Evolutionary conservation across 2,797 vertebrate species (phyloP), one percentile per base, ranked within the genome.

Genomic region (Helarctos malayanus): DNA sequence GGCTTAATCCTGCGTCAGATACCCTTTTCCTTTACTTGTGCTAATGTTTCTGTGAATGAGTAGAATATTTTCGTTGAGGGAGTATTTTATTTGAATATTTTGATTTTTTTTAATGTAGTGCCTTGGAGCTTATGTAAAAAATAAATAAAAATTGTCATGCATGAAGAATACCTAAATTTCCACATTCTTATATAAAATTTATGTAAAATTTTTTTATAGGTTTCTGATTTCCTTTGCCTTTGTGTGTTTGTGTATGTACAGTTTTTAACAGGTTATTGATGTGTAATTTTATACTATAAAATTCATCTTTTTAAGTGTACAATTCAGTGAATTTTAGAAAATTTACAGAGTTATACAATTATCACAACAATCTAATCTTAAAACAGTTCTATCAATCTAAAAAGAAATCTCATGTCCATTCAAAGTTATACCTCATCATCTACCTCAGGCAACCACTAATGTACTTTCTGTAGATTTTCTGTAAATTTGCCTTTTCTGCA

Each of bases 31-130:
- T 86, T 85, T 97, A 71, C 71, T 89, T 80, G 35, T 79, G 52
- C 11, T 73, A 79, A 61, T 52, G 38, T 88, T 91, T 97, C 85
- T 84, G 52, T 93, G 83, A 97, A 89, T 95, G 86, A 93, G 8
- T 75, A 49, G 14, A 47, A 49, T 75, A 45, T 75, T 68, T 29
- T 75, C 45, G 9, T 89, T 89, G 32, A 91, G 25, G 68, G 25
- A 84, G 8, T 49, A 83, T 91, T 68, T 85, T 69, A 57, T 92
- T 49, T 93, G 52, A 57, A 12, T 84, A 49, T 76, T 76, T 82
- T 91, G 9, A 61, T 88, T 85, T 96, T 71, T 93, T 80, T 93
- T 84, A 63, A 68, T 14, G 19, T 71, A 71, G 5, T 52, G 52
- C 54, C 84, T 89, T 29, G 7, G 52, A 32, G 32, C 15, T 59